Base-by-base conservation (phyloP, 1,140 invertebrate genomes). In the Calosoma granatense region DNA sequence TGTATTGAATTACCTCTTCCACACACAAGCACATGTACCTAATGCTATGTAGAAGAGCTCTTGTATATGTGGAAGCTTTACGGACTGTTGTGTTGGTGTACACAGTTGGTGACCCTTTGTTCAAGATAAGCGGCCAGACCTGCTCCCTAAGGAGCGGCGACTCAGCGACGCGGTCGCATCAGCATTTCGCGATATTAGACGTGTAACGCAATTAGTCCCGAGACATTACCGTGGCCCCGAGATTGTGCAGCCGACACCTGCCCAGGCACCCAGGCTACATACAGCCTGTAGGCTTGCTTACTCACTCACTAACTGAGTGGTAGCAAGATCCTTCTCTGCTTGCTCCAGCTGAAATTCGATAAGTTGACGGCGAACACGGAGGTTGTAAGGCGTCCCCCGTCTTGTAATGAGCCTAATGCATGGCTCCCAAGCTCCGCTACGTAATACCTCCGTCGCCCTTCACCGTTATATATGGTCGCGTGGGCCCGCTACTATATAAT, bases 351-450 rank as follows among this genome's bases (percentile, higher is more conserved):
- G 26, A 36, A 36, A 36, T 36, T 36, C 26, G 26, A 36, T 36
- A 36, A 36, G 26, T 36, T 36, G 26, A 36, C 26, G 26, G 26
- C 6, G 26, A 9, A n/a, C n/a, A n/a, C n/a, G n/a, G 26, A 36
- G 26, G 26, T n/a, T 36, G 6, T 36, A 47, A 47, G 41, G 15
- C 6, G 41, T 11, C 15, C 41, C 41, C 6, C 41, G 41, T 47
- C 41, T 47, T 47, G 15, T 47, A 47, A 47, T 47, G 41, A 47
- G 41, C 41, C 41, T 47, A 47, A 47, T 47, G 15, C 41, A 47
- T 47, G 15, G 41, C 41, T 47, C 41, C 41, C 41, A 6, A 47
- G 41, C 6, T 17, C 17, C 41, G 41, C 41, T 12, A 47, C 41
- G 41, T 47, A 47, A 47, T 47, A 47, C 41, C 26, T 6, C 26